phyloP scores from a whole-genome alignment of 2,797 vertebrate genomes.

The Neomorphus geoffroyi region DNA sequence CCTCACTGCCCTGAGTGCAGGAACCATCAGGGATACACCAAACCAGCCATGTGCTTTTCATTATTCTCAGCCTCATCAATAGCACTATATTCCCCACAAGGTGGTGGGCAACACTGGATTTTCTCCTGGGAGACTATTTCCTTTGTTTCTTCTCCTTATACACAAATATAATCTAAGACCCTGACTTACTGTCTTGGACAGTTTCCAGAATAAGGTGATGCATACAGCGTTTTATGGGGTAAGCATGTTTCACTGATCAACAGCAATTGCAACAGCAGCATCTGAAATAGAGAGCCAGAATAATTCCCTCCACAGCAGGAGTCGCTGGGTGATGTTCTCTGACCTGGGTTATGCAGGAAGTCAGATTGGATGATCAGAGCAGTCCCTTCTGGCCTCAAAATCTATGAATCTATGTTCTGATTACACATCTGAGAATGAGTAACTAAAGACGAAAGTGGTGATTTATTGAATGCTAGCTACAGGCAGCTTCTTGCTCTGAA shows the following conservation, averaged over 20 bases:
- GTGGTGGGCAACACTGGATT: neutral
- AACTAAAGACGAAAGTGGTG: constrained; percentile 35
- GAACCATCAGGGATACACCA: neutral
- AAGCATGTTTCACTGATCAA: constrained; percentile 1
- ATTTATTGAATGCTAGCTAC: constrained; percentile 58
- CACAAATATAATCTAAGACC: neutral
- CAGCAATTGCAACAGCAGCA: neutral
- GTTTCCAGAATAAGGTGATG: constrained; percentile 22
- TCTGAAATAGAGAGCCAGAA: neutral
- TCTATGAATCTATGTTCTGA: constrained; percentile 57
- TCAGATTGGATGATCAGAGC: constrained; percentile 36
- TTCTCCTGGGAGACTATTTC: neutral
- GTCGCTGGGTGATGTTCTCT: constrained; percentile 25
- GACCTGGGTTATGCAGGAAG: constrained; percentile 42
- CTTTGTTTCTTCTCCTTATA: constrained; percentile 7
- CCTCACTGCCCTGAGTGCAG: neutral
- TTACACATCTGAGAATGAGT: constrained; percentile 37
- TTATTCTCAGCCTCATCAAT: neutral
- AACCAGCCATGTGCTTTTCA: neutral
- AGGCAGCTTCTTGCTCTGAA: constrained; percentile 27
- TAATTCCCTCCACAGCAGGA: neutral
- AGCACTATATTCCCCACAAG: neutral
- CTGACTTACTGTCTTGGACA: neutral
- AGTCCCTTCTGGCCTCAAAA: constrained; percentile 40
- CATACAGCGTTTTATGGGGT: neutral